Evolutionary conservation across 2,797 vertebrate species (phyloP).

Genomic region (Sarcophilus harrisii): DNA sequence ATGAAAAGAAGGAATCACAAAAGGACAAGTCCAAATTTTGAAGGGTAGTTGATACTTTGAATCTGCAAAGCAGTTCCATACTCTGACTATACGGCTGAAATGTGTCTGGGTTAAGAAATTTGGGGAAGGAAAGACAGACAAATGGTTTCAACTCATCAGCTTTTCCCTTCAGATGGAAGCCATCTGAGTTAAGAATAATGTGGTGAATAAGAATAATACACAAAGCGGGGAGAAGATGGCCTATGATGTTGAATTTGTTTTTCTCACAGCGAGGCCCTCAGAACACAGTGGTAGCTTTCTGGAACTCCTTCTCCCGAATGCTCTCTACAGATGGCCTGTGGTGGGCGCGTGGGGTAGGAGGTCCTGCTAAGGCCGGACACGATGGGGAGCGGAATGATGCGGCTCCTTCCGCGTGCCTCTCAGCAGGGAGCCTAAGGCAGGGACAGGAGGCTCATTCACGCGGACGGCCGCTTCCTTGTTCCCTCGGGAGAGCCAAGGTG

Average conservation of each 20-base stretch:
- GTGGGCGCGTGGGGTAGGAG: background rate
- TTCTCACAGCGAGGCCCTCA: background rate
- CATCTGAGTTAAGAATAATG: background rate
- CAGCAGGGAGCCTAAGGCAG: background rate
- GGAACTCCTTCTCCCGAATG: background rate
- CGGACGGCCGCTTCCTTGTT: background rate
- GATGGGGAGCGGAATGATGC: background rate
- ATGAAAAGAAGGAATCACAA: accelerated
- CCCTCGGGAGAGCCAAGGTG: background rate
- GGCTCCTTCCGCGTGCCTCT: background rate
- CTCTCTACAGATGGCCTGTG: background rate
- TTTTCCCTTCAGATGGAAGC: background rate
- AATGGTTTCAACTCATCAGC: background rate
- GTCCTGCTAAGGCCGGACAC: background rate
- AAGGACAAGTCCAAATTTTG: background rate
- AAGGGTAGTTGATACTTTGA: background rate
- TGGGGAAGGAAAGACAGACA: background rate
- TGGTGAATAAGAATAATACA: background rate
- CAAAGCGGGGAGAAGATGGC: background rate
- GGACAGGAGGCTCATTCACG: background rate
- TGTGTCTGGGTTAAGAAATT: background rate
- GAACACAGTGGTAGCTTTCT: background rate
- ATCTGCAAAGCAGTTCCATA: background rate
- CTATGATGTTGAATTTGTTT: background rate
- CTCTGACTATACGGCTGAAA: background rate